Conservation (phyloP, 1,140 invertebrate species). For the Ylistrum balloti region DNA sequence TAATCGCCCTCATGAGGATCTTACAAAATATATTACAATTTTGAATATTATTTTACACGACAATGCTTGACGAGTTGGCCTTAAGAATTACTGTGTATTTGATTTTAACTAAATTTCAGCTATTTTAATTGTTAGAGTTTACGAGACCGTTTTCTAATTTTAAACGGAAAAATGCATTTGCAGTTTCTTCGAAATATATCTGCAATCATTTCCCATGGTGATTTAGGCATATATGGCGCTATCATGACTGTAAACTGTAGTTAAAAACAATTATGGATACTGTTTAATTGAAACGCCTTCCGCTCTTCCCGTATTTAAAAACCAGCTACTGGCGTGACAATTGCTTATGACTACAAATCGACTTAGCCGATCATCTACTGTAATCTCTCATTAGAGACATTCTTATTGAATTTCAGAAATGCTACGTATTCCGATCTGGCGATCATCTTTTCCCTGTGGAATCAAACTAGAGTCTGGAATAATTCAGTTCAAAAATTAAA, state of each 20-base stretch:
- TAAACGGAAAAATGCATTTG: neutral
- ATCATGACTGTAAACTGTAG: neutral
- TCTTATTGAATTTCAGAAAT: constrained; percentile 5
- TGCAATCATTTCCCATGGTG: neutral
- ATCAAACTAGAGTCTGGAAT: neutral
- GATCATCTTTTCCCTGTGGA: neutral
- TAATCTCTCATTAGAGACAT: constrained; percentile 26
- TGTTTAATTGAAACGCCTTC: neutral
- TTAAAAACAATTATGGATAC: constrained; percentile 8
- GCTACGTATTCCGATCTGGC: neutral
- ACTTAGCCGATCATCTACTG: neutral
- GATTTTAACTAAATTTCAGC: constrained; percentile 16
- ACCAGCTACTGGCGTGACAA: neutral
- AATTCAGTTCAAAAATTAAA: constrained; percentile 30
- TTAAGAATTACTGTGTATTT: neutral
- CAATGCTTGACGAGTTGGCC: neutral
- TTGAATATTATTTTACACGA: neutral
- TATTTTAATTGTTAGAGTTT: neutral
- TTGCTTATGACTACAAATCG: neutral
- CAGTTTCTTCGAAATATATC: neutral
- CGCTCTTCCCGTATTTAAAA: neutral
- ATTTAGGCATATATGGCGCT: neutral
- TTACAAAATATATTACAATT: neutral
- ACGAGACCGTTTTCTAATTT: neutral
- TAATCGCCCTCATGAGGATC: neutral